Conservation (phyloP, 2,113 vertebrate genomes). For the Alligator mississippiensis region DNA sequence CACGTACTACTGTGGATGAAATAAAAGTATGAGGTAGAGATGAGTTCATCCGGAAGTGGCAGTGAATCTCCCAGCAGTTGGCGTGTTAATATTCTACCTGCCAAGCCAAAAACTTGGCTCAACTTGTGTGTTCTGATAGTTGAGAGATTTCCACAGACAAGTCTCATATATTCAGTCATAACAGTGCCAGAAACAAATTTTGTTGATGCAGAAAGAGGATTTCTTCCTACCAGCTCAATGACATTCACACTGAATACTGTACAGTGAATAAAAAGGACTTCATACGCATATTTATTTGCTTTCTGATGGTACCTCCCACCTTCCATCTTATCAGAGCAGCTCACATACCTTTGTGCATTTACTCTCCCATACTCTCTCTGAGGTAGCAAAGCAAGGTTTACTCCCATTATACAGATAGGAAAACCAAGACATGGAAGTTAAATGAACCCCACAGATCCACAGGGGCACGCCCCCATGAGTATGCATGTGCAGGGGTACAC, state of each 20-base stretch:
- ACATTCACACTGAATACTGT: not conserved
- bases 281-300: not conserved
- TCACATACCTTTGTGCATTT: not conserved
- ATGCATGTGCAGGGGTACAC: too few relatives aligned
- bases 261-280: not conserved
- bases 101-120: not conserved
- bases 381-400: not conserved
- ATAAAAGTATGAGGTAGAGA: not conserved
- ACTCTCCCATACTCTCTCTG: not conserved
- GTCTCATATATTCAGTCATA: not conserved
- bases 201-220: not conserved
- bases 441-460: rapidly evolving
- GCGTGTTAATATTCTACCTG: not conserved
- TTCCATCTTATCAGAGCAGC: not conserved
- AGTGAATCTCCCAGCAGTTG: not conserved
- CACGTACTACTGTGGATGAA: not conserved
- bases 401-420: not conserved
- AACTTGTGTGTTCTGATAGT: not conserved
- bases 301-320: too few relatives aligned
- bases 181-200: not conserved
- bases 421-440: not conserved
- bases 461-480: not conserved
- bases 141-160: not conserved
- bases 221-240: not conserved
- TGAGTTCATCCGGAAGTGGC: not conserved